Evolutionary conservation across 2,797 vertebrate species (phyloP).

Genomic region (Poecilia velifera): DNA sequence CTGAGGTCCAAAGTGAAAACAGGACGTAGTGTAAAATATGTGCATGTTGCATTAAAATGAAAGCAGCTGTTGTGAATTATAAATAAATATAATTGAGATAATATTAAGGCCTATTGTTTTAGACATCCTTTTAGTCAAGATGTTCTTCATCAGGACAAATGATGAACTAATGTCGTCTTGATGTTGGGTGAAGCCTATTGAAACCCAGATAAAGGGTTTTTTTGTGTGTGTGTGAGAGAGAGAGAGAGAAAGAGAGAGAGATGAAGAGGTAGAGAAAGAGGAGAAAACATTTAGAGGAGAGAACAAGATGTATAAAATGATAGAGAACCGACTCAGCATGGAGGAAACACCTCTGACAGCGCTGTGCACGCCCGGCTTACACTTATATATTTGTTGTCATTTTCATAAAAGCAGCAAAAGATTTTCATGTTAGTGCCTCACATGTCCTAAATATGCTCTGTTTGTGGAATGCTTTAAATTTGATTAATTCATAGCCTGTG

Average conservation of each 20-base stretch:
- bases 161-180: constrained; percentile 4
- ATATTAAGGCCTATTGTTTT: not conserved
- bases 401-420: not conserved
- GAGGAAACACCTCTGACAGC: constrained; percentile 54
- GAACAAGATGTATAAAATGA: constrained; percentile 55
- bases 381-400: constrained; percentile 13
- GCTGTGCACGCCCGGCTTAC: constrained; percentile 20
- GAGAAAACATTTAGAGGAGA: constrained; percentile 8
- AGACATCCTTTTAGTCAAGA: not conserved
- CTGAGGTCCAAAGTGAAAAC: not conserved
- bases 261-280: not conserved
- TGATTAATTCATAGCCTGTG: constrained; percentile 13
- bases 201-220: constrained; percentile 33
- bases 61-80: not conserved
- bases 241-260: not conserved
- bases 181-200: constrained; percentile 33
- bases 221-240: not conserved
- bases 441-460: not conserved
- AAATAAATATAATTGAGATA: not conserved
- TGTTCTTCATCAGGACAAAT: constrained; percentile 6
- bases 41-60: not conserved
- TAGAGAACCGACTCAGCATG: constrained; percentile 69
- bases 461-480: not conserved
- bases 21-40: not conserved
- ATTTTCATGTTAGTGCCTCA: not conserved